These are phyloP conservation scores for Helicoverpa zea DNA, from an alignment of 1,140 invertebrate genomes.

Conservation along the genomic window DNA sequence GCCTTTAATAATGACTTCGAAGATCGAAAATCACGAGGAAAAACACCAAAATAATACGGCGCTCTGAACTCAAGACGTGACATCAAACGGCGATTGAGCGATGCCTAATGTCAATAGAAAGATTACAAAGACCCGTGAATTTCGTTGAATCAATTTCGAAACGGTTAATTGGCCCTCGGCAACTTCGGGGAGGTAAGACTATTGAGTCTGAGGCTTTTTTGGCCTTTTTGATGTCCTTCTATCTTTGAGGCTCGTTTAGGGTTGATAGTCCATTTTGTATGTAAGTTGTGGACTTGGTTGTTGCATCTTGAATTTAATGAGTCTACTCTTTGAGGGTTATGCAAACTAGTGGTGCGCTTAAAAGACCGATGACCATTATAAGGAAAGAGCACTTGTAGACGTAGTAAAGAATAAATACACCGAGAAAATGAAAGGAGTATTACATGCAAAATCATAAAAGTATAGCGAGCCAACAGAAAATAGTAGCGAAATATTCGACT, in stretches of 20 bases:
- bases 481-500: background rate
- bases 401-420: background rate
- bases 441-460: background rate
- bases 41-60: conserved; percentile 48
- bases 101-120: conserved; percentile 74
- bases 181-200: conserved; percentile 25
- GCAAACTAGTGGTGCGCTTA: background rate
- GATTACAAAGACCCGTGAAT: conserved; percentile 71
- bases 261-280: background rate
- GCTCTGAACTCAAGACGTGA: conserved; percentile 61
- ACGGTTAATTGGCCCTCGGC: conserved; percentile 80
- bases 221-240: conserved; percentile 73
- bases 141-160: conserved; percentile 79
- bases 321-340: background rate
- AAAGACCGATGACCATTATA: background rate
- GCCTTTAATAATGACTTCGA: conserved; percentile 29
- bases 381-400: background rate
- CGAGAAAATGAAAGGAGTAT: background rate
- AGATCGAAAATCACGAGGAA: conserved; percentile 39
- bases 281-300: background rate
- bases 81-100: conserved; percentile 55
- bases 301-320: background rate
- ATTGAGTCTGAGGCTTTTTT: conserved; percentile 28
- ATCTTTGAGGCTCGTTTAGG: background rate
- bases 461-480: background rate